Evolutionary conservation across 2,797 vertebrate species (phyloP), one percentile per base, ranked within the genome.

Genomic region (Psittacula derbiana): DNA sequence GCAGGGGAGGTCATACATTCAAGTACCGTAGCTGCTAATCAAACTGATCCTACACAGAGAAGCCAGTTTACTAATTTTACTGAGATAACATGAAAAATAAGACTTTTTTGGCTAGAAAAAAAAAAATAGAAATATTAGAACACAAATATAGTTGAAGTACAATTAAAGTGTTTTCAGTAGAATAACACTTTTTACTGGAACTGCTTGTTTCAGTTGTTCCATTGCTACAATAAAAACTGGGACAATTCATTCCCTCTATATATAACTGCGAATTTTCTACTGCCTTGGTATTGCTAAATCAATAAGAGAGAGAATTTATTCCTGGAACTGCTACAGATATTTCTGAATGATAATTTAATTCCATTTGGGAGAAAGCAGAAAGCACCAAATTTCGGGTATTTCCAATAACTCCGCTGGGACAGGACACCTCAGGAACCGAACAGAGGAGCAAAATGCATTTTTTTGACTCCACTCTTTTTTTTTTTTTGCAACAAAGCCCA

Each of bases 301-400:
- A 92, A 80, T 75, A 84, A 60, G 36, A 84, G 66, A 79, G 12
- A 75, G 2, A 3, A 86, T 93, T 94, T 91, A 90, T 94, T 96
- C 70, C 85, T 93, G 80, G 76, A 94, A 79, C 53, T 76, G 70
- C 66, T 81, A 73, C 33, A 81, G 86, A 30, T 84, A 86, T 70
- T 95, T 84, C 74, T 88, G 76, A 94, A 76, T 47, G 10, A 81
- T 75, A 90, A 90, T 91, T 92, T 92, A 70, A 25, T 90, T 90
- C 76, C 31, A 27, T 69, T 36, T 53, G 21, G 20, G 33, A 84
- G 47, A 86, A 89, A 88, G 79, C 27, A 92, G 43, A 83, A 8
- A 50, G 33, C 73, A 90, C 24, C 61, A 86, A 44, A 80, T 88
- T 71, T 69, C 62, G 18, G 64, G n/a, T 70, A 53, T 81, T 92